phyloP scores from a whole-genome alignment of 2,888 invertebrate genomes.

The Xestia ashworthii region DNA sequence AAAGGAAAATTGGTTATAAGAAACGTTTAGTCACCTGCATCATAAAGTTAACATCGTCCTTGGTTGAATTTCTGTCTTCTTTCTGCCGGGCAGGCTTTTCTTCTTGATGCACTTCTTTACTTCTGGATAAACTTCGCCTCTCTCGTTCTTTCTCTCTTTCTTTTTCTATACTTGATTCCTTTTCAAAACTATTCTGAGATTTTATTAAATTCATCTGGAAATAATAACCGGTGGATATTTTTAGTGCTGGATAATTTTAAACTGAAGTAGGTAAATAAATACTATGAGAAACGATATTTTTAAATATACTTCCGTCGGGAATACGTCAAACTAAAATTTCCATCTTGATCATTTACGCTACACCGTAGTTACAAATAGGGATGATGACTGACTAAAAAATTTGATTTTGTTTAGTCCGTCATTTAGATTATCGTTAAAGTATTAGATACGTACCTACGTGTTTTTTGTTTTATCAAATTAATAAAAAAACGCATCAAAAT shows the following conservation, averaged over 20 bases:
- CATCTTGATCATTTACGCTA: slow-evolving; percentile 28
- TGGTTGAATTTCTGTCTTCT: slow-evolving; percentile 80
- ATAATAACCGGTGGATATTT: slow-evolving; percentile 27
- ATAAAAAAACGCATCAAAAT: too few relatives aligned
- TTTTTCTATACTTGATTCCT: slow-evolving; percentile 88
- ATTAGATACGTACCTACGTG: too few relatives aligned
- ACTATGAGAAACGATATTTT: slow-evolving; percentile 6
- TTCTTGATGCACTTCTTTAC: slow-evolving; percentile 81
- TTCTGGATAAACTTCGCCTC: slow-evolving; percentile 83
- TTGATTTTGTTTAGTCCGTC: too few relatives aligned
- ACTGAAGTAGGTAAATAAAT: slow-evolving; percentile 21
- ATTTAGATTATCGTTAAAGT: too few relatives aligned
- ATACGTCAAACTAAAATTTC: slow-evolving; percentile 30
- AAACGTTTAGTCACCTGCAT: slow-evolving; percentile 81
- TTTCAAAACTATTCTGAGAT: slow-evolving; percentile 89
- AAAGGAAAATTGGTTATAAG: background rate
- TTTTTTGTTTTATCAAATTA: too few relatives aligned
- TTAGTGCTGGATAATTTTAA: slow-evolving; percentile 34
- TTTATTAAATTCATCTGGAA: slow-evolving; percentile 90
- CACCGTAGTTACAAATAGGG: background rate
- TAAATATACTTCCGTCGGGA: slow-evolving; percentile 17
- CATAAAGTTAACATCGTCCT: slow-evolving; percentile 88
- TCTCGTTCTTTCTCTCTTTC: slow-evolving; percentile 80
- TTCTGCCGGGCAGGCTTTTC: slow-evolving; percentile 79
- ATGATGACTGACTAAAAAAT: too few relatives aligned